Evolutionary conservation across 2,113 vertebrate species (phyloP).

Genomic region (Semnornis frantzii): DNA sequence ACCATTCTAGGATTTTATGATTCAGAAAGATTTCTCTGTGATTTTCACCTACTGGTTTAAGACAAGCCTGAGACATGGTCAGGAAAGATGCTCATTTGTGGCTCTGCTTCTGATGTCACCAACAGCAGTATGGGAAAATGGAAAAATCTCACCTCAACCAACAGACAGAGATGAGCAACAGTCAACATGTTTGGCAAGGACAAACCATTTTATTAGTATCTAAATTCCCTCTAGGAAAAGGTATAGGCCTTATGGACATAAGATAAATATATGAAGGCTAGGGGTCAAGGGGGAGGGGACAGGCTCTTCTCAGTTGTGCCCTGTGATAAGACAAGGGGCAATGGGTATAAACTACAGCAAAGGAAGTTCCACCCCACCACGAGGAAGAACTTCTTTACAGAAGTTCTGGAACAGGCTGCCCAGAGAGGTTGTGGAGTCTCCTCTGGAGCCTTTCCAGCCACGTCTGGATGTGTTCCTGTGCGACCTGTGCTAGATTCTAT

Average conservation of each 20-base stretch:
- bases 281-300: no score
- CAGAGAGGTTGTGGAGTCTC: no score
- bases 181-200: neutral
- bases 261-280: neutral
- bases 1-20: neutral
- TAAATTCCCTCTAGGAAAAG: neutral
- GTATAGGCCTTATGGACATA: neutral
- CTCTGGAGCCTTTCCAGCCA: no score
- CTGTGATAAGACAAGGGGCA: no score
- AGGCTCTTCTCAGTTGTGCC: no score
- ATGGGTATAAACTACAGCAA: no score
- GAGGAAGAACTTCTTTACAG: no score
- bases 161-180: neutral
- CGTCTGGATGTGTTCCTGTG: no score
- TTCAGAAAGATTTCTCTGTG: neutral
- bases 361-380: no score
- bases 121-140: neutral
- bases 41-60: neutral
- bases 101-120: neutral
- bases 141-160: neutral
- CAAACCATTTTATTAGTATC: neutral
- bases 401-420: no score
- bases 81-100: neutral
- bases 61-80: neutral
- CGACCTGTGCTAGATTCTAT: no score